Base-by-base conservation (phyloP, 1,140 invertebrate species). In the Drosophila jambulina region DNA sequence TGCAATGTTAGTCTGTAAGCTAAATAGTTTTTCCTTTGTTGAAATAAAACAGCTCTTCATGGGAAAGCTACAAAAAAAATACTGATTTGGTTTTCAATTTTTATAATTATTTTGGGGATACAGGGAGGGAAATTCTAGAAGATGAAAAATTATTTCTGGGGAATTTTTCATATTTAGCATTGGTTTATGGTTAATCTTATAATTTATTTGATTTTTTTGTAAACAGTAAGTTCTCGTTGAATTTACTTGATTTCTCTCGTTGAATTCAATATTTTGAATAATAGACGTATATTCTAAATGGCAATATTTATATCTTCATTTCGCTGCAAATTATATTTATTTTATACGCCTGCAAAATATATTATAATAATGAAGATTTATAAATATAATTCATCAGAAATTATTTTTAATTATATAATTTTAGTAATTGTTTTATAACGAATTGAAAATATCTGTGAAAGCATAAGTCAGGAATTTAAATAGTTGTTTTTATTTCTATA, bases 41-140 rank as follows among this genome's bases (percentile, higher is more conserved):
- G 75, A 65, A 74, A 78, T 61, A 78, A 75, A 79, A 46, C 45
- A 58, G 43, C 45, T 76, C 78, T 59, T 76, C 27, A 76, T 62
- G 46, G 54, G 72, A 60, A 76, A 75, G 45, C 59, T 72, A 72
- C 49, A 43, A 68, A 72, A 70, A 69, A 65, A 29, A 29, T 13
- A 40, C 6, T 25, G 2, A 3, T 42, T 38, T 48, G 49, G 12
- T 42, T 68, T 17, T 17, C 3, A 40, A 32, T 56, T 15, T 9
- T 1, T 19, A 12, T 0, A 2, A 32, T 21, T 9, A 23, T 10
- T 34, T 34, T 21, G 3, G 29, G 4, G 12, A 21, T 21, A 8
- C 15, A 1, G 25, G 46, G 5, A 46, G 7, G 25, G 1, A 32
- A 32, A 51, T 12, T 3, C 10, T 29, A 27, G 5, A 48, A 2